Evolutionary conservation across 2,888 invertebrate species (phyloP).

Genomic region (Germaria angustata): DNA sequence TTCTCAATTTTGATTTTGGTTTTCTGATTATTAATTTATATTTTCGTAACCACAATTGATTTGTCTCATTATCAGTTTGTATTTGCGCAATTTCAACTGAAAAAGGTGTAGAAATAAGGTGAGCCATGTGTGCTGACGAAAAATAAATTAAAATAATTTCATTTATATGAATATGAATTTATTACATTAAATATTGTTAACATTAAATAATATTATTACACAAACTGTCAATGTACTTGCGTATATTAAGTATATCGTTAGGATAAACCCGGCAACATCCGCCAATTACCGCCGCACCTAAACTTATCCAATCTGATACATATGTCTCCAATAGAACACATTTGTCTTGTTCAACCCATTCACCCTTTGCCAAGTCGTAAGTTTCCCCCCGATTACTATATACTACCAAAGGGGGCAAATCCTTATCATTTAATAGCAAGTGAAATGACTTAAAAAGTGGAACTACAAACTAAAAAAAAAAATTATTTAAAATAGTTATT

Average conservation of each 20-base stretch:
- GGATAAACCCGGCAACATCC: constrained; percentile 95
- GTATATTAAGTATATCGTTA: constrained; percentile 87
- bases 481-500: no score
- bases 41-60: no score
- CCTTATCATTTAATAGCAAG: constrained; percentile 70
- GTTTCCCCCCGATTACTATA: constrained; percentile 93
- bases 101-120: no score
- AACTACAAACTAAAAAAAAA: constrained; percentile 81
- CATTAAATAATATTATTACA: constrained; percentile 62
- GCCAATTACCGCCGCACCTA: constrained; percentile 91
- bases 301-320: constrained; percentile 88
- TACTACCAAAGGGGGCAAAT: constrained; percentile 89
- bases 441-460: constrained; percentile 83
- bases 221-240: constrained; percentile 79
- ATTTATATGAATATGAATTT: no score
- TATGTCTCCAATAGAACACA: constrained; percentile 86
- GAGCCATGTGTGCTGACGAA: no score
- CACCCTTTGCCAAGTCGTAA: constrained; percentile 73
- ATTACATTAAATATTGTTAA: constrained; percentile 42
- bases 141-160: no score
- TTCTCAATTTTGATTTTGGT: no score
- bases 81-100: no score
- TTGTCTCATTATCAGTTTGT: no score
- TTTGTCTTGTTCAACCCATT: constrained; percentile 86
- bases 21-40: no score